A percentile compares a stretch with the other conserved stretches of the same genome.
Evolutionary conservation across 2,797 vertebrate species (phyloP).

Genomic region (Pantherophis vulpinus): DNA sequence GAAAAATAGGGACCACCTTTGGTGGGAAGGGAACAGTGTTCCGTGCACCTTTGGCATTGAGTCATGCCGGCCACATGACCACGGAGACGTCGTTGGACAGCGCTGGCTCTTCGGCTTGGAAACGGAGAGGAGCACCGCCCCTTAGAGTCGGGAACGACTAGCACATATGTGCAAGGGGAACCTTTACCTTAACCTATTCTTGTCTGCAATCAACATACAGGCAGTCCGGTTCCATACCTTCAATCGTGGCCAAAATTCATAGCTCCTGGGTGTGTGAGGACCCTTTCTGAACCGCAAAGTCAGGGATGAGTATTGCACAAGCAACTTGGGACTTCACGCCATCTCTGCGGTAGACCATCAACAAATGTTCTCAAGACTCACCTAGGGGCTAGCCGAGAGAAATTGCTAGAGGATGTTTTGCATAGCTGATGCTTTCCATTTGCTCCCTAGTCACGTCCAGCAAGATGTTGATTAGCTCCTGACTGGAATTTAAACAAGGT

Average conservation of each 20-base stretch:
- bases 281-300: background rate
- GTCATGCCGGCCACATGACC: too few relatives aligned
- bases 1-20: too few relatives aligned
- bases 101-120: too few relatives aligned
- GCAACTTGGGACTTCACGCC: conserved; percentile 33
- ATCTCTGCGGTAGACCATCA: background rate
- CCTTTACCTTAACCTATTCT: too few relatives aligned
- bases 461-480: conserved; percentile 39
- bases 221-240: background rate
- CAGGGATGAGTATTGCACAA: background rate
- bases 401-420: conserved; percentile 17
- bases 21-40: too few relatives aligned
- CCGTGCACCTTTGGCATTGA: too few relatives aligned
- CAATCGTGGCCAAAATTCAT: background rate
- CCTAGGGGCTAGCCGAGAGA: conserved; percentile 14
- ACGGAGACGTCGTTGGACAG: too few relatives aligned
- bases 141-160: too few relatives aligned
- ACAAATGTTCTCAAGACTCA: conserved; percentile 5
- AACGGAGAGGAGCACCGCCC: too few relatives aligned
- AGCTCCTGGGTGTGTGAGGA: background rate
- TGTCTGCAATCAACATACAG: background rate
- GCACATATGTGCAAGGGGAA: too few relatives aligned
- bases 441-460: conserved; percentile 35
- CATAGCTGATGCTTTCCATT: conserved; percentile 4
- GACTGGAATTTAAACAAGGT: conserved; percentile 40